Base-by-base conservation (phyloP, 2,888 invertebrate species). In the Erebia aethiops region DNA sequence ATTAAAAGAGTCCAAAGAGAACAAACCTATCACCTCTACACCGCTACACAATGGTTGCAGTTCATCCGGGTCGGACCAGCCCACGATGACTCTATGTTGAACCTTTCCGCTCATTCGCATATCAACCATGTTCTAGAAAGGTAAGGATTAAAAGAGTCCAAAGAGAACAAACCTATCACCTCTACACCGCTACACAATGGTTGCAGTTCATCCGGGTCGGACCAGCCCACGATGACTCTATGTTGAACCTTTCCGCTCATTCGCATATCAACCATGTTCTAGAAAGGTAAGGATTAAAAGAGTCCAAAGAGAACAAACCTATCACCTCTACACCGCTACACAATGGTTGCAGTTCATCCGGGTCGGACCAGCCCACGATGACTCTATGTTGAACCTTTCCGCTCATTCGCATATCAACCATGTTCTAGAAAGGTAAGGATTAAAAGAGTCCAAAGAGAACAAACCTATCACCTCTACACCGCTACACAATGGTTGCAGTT, bases 31-130 rank as follows among this genome's bases (percentile, higher is more conserved):
- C 26, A 26, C 26, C 26, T 26, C 26, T 26, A 3, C 26, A 26
- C 26, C 2, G 26, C 26, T 26, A 4, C 2, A 87, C 5, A 91
- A 90, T 78, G 79, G 79, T 65, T 81, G 84, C n/a, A 80, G 86
- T 18, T 83, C 89, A 0, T 88, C 90, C 4, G 87, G 75, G 0
- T 89, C 87, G 0, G 92, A 5, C 88, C 90, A 51, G 86, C 80
- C 14, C 81, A 84, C 73, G 84, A 87, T 60, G 86, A 87, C 73
- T 76, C 84, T 1, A 76, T 88, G 71, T 80, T 85, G 74, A 83
- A 86, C 56, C 78, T 85, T 51, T 82, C 81, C 21, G 80, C 81
- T 46, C 78, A 80, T 56, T 70, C 81, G 16, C 81, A 80, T 16
- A 79, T 82, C 73, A 88, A 87, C 73, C 86, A 86, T 69, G 81